Conservation (phyloP, 2,113 vertebrate genomes). For the Atlantisia rogersi region DNA sequence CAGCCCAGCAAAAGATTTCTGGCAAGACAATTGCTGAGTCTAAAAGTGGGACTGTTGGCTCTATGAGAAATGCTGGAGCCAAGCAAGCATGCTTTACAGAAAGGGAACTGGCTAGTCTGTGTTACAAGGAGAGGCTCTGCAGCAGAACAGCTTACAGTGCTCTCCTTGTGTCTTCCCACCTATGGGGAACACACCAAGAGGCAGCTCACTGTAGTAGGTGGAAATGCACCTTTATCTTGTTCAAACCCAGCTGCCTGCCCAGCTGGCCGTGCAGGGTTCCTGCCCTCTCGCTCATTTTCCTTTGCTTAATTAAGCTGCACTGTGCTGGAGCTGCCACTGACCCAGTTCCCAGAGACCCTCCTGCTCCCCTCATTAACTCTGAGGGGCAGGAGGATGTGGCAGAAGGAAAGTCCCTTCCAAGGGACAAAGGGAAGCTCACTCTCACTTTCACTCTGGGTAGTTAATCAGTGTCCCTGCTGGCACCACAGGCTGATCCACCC, state of each 20-base stretch:
- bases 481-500: neutral
- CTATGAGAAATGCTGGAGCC: neutral
- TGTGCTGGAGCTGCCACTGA: conserved; percentile 20
- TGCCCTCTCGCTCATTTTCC: neutral
- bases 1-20: neutral
- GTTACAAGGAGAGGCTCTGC: neutral
- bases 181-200: neutral
- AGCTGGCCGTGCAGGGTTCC: neutral
- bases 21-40: neutral
- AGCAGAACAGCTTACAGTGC: neutral
- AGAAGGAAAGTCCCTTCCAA: neutral
- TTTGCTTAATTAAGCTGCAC: conserved; percentile 14
- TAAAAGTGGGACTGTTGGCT: neutral
- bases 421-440: conserved; percentile 17
- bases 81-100: neutral
- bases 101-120: neutral
- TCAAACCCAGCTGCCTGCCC: neutral
- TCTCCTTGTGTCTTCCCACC: neutral
- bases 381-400: neutral
- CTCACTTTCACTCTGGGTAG: neutral
- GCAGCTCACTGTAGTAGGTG: neutral
- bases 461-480: neutral
- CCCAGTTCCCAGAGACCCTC: conserved; percentile 63
- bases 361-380: neutral
- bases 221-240: neutral